Evolutionary conservation across 2,113 vertebrate genomes (phyloP).

Genomic region (Crotophaga sulcirostris): DNA sequence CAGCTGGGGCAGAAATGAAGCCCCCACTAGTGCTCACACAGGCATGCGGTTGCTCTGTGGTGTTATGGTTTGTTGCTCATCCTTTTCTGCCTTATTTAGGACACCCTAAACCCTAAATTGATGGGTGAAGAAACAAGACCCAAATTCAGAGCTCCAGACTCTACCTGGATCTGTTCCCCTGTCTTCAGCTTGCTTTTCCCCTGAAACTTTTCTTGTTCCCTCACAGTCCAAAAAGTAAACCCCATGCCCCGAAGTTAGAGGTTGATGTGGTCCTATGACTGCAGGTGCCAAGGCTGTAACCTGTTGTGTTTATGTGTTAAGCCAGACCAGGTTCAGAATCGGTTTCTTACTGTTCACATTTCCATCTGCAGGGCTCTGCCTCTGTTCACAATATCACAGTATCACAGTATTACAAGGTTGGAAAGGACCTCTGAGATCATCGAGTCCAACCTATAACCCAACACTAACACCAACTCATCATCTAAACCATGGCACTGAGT

Average conservation of each 20-base stretch:
- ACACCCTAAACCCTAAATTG: not conserved
- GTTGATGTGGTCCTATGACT: not conserved
- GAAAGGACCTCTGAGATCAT: too few relatives aligned
- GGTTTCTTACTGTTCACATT: not conserved
- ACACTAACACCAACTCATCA: too few relatives aligned
- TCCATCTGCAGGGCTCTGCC: not conserved
- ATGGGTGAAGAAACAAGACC: not conserved
- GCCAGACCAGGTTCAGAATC: not conserved
- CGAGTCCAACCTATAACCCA: too few relatives aligned
- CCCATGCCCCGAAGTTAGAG: not conserved
- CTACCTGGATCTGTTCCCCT: fast-evolving
- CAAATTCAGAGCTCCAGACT: not conserved
- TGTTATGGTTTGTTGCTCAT: not conserved
- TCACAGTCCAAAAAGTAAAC: not conserved
- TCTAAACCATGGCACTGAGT: too few relatives aligned
- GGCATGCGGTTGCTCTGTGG: fast-evolving
- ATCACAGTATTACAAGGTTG: too few relatives aligned
- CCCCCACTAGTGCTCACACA: not conserved
- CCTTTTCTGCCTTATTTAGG: not conserved
- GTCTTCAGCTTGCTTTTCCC: not conserved
- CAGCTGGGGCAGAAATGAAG: not conserved
- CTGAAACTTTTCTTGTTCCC: fast-evolving
- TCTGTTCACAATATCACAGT: too few relatives aligned
- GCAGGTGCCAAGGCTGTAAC: not conserved
- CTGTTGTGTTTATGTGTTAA: not conserved